Percentiles rank a stretch among this genome's conserved stretches.
Conservation (phyloP, 2,888 invertebrate species). For the Amblyteles armatorius region DNA sequence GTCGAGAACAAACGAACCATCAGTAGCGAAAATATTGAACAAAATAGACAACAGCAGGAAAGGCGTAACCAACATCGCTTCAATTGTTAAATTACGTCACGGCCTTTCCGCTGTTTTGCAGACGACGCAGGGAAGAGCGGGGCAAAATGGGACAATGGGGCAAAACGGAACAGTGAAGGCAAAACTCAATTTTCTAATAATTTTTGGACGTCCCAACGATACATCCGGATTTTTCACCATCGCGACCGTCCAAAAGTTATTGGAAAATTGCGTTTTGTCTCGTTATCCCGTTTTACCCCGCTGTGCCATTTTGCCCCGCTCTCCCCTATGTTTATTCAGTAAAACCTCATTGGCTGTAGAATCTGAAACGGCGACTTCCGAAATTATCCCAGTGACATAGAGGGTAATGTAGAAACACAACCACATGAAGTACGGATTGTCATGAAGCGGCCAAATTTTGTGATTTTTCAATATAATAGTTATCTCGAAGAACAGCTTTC, state of each 20-base stretch:
- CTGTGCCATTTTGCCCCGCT: no score
- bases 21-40: no score
- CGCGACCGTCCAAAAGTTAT: no score
- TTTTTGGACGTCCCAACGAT: no score
- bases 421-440: background rate
- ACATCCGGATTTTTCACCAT: no score
- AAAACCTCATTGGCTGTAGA: conserved; percentile 47
- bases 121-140: background rate
- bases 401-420: conserved; percentile 37
- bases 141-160: no score
- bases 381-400: conserved; percentile 37
- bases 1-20: conserved; percentile 4
- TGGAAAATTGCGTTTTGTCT: no score
- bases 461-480: background rate
- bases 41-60: background rate
- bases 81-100: background rate
- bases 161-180: no score
- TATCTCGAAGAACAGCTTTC: conserved; percentile 16
- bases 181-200: no score
- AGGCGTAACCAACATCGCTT: no score
- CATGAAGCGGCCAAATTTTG: background rate
- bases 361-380: conserved; percentile 50
- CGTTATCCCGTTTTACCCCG: no score
- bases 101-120: no score
- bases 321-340: background rate